Base-by-base conservation (phyloP, 2,113 vertebrate genomes). In the Muntiacus reevesi region DNA sequence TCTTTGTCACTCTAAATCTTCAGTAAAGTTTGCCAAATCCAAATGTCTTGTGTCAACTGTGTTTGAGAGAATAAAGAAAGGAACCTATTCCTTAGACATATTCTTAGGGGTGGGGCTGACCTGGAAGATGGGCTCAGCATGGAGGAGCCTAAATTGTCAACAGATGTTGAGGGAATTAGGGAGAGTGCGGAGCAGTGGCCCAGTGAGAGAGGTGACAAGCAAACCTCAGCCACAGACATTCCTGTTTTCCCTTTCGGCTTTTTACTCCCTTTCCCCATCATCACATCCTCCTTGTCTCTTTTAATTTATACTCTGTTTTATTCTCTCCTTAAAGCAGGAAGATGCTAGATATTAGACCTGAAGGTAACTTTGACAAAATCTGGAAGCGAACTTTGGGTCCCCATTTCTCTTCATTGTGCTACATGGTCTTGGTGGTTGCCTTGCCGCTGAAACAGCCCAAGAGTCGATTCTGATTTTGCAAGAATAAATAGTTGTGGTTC, bases 401-500 rank as follows among this genome's bases (percentile, higher is more conserved):
- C 25, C 3, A 0, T 2, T 8, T 40, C 76, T 33, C 40, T 47
- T 33, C 1, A 0, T 11, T 50, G 12, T 28, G 36, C 59, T 19
- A 15, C 17, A 1, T 23, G 55, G 55, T 64, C 62, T 78, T 40
- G 27, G 57, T 40, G 9, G 36, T 71, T 40, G 6, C 93, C 84
- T 50, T 89, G 55, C 47, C 16, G 0, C 60, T 17, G 9, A 57
- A 91, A 30, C 2, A 50, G 64, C 7, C 71, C 62, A 28, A 43
- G 25, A 43, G 74, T 28, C 30, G 15, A 0, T 16, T n/a, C 95
- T 84, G 93, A 64, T 96, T 94, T 97, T 93, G 91, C 79, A 97
- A 95, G 86, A 78, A 79, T 85, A 78, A 94, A 95, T 88, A 94
- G 67, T 36, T 57, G 67, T 86, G 81, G 91, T 64, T 92, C 78